Evolutionary conservation across 1,140 invertebrate species (phyloP).

Genomic region (Drosophila azteca): DNA sequence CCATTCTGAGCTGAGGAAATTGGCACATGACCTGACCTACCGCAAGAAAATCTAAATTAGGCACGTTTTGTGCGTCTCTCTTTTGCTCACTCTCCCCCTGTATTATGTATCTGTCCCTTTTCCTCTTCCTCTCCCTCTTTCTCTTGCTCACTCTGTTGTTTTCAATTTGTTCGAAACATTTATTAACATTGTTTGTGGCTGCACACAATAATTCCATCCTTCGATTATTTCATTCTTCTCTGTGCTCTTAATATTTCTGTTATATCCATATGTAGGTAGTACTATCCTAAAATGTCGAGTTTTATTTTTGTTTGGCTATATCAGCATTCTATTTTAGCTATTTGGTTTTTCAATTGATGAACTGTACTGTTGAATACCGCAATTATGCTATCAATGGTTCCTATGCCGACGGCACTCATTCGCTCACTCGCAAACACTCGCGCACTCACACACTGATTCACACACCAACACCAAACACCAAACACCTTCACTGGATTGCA

Average conservation of each 20-base stretch:
- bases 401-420: conserved; percentile 40
- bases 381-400: conserved; percentile 76
- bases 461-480: conserved; percentile 14
- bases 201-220: too few relatives aligned
- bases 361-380: background rate
- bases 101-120: background rate
- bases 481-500: conserved; percentile 43
- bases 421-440: conserved; percentile 5
- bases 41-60: conserved; percentile 77
- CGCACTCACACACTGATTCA: background rate
- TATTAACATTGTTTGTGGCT: too few relatives aligned
- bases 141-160: background rate
- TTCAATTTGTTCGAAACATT: too few relatives aligned
- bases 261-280: too few relatives aligned
- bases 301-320: too few relatives aligned
- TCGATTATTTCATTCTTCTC: too few relatives aligned
- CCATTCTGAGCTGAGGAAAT: conserved; percentile 62
- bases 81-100: conserved; percentile 1
- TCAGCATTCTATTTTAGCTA: too few relatives aligned
- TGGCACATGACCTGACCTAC: conserved; percentile 79
- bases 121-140: too few relatives aligned
- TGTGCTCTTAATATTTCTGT: too few relatives aligned
- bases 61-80: conserved; percentile 51
- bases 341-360: too few relatives aligned
- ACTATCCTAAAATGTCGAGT: too few relatives aligned